Evolutionary conservation across 2,797 vertebrate species (phyloP).

Genomic region (Diceros bicornis): DNA sequence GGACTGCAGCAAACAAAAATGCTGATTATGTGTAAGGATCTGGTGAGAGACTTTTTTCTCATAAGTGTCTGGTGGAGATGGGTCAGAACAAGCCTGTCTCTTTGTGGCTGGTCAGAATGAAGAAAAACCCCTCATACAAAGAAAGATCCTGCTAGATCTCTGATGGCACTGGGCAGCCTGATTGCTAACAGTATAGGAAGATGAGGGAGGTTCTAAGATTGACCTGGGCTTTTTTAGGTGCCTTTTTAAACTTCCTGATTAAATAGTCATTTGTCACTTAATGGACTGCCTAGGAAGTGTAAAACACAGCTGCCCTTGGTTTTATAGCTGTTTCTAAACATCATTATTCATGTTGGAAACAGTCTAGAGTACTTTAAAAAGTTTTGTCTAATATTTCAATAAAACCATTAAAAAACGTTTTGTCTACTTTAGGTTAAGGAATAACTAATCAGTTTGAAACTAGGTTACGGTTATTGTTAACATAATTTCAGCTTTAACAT

Average conservation of each 20-base stretch:
- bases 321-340: conserved; percentile 58
- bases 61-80: conserved; percentile 68
- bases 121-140: background rate
- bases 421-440: conserved; percentile 48
- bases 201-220: background rate
- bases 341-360: conserved; percentile 61
- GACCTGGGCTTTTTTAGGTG: background rate
- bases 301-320: background rate
- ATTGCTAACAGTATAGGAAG: background rate
- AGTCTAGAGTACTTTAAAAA: conserved; percentile 7
- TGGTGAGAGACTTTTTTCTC: conserved; percentile 68
- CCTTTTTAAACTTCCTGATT: conserved; percentile 56
- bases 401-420: background rate
- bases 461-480: background rate
- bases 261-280: conserved; percentile 58
- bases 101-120: conserved; percentile 22
- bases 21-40: conserved; percentile 72
- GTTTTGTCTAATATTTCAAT: conserved; percentile 44
- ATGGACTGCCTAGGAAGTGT: background rate
- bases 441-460: conserved; percentile 55
- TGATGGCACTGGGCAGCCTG: background rate
- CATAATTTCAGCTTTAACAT: conserved; percentile 48
- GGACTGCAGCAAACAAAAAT: conserved; percentile 62
- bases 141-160: background rate
- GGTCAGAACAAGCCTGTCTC: conserved; percentile 73